These are phyloP conservation scores for Gopherus flavomarginatus DNA, from an alignment of 2,113 vertebrate species.

Conservation along the genomic window DNA sequence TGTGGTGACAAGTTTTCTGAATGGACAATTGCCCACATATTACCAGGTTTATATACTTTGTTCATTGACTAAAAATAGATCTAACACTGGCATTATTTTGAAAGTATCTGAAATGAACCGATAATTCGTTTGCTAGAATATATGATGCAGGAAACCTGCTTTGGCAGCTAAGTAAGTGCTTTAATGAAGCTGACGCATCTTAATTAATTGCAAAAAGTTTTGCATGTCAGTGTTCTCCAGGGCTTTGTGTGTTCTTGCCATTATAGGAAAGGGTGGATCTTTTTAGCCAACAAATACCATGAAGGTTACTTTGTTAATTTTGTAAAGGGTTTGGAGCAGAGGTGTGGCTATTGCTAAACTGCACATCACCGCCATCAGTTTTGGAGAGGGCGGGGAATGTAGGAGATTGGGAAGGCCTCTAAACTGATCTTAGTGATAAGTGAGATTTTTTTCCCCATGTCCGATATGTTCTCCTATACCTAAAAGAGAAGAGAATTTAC, in stretches of 20 bases:
- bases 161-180: slow-evolving; percentile 12
- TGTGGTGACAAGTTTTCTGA: background rate
- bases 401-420: background rate
- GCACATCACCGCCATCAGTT: fast-evolving
- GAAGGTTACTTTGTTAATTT: background rate
- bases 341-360: fast-evolving
- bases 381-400: background rate
- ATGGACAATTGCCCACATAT: background rate
- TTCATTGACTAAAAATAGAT: background rate
- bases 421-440: background rate
- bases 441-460: background rate
- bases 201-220: background rate
- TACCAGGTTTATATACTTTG: background rate
- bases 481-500: background rate
- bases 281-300: background rate
- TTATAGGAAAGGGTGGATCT: background rate
- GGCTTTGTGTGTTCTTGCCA: fast-evolving
- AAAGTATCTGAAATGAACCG: background rate
- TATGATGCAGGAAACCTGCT: background rate
- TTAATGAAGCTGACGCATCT: background rate
- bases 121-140: background rate
- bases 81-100: fast-evolving
- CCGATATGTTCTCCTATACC: background rate
- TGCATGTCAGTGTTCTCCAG: background rate
- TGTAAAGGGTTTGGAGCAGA: background rate